phyloP scores from a whole-genome alignment of 2,888 invertebrate genomes.

The Cordylochernes scorpioides region DNA sequence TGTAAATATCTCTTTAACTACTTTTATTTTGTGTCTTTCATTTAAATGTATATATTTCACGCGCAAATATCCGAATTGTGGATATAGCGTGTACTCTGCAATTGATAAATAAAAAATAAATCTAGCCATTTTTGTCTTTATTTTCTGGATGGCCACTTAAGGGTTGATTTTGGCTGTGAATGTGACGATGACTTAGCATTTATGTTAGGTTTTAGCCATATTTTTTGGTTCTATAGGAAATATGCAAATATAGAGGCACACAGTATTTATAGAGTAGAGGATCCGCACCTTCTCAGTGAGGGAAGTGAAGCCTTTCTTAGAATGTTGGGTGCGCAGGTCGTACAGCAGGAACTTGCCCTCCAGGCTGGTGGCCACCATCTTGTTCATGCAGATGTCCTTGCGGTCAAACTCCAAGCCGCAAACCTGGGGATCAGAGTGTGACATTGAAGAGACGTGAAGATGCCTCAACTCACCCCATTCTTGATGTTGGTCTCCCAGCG shows the following conservation, averaged over 20 bases:
- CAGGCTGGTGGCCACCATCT: slow-evolving; percentile 62
- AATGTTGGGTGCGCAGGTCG: slow-evolving; percentile 63
- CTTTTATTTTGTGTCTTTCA: no score
- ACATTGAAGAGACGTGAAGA: background rate
- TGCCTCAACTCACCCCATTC: slow-evolving; percentile 35
- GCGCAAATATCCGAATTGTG: no score
- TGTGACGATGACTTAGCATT: no score
- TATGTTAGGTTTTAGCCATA: no score
- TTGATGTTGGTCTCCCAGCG: slow-evolving; percentile 74
- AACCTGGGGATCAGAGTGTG: slow-evolving; percentile 17
- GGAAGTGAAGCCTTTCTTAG: slow-evolving; percentile 51
- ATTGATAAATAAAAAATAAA: no score
- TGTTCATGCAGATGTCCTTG: slow-evolving; percentile 80
- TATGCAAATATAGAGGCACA: no score
- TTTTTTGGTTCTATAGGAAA: no score
- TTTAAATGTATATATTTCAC: no score
- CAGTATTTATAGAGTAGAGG: no score
- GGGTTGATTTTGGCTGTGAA: no score
- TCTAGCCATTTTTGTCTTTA: background rate
- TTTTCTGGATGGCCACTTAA: background rate
- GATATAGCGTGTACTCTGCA: no score
- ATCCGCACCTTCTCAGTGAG: slow-evolving; percentile 31
- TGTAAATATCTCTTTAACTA: no score
- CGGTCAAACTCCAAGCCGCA: slow-evolving; percentile 72
- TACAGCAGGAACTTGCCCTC: slow-evolving; percentile 71